Conservation (phyloP, 2,888 invertebrate species). For the Monoplex corrugatus region DNA sequence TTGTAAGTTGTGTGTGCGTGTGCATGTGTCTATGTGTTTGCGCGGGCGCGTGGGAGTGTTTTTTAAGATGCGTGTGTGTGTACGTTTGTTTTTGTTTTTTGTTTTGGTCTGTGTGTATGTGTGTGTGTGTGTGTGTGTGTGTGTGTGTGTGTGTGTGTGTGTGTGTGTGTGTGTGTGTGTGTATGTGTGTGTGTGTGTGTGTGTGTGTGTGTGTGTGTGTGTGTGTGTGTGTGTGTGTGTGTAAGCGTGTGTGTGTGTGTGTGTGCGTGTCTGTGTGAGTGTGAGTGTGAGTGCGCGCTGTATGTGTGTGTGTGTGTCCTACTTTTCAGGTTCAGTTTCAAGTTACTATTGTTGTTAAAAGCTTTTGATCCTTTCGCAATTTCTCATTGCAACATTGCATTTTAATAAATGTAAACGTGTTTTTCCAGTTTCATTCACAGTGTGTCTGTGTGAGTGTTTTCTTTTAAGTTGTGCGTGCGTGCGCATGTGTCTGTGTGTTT, state of each 20-base stretch:
- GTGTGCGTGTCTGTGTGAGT: not conserved
- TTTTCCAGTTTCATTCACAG: too few relatives aligned
- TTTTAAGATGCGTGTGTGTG: not conserved
- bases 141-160: not conserved
- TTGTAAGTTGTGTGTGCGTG: not conserved
- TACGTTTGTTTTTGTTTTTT: not conserved
- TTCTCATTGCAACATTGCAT: too few relatives aligned
- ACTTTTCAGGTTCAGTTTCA: too few relatives aligned
- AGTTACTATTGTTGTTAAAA: not conserved
- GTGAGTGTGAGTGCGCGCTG: not conserved
- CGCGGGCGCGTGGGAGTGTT: too few relatives aligned
- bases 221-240: constrained; percentile 9
- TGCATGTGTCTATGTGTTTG: too few relatives aligned
- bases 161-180: too few relatives aligned
- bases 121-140: not conserved
- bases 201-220: not conserved
- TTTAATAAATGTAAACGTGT: too few relatives aligned
- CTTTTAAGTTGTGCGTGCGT: not conserved
- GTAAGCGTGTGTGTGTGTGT: not conserved
- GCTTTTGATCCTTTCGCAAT: not conserved
- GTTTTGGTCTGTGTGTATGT: not conserved
- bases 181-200: not conserved
- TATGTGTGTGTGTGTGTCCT: not conserved
- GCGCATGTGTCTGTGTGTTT: not conserved
- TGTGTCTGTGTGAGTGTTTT: too few relatives aligned